phyloP scores from a whole-genome alignment of 1,140 invertebrate genomes.

The Acromyrmex echinatior region DNA sequence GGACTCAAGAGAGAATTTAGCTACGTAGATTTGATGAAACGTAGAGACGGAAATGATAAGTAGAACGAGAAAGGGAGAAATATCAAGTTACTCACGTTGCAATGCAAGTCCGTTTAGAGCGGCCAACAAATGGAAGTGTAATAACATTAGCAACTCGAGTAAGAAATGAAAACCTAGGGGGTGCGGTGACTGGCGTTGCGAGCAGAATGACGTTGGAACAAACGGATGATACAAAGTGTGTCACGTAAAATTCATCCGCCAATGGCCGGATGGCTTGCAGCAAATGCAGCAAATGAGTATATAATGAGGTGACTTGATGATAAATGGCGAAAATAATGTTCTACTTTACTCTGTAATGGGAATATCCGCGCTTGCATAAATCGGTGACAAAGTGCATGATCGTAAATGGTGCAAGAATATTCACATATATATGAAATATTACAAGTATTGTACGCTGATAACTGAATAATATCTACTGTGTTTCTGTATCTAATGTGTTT shows the following conservation, averaged over 20 bases:
- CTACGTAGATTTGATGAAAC: constrained; percentile 38
- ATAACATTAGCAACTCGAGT: constrained; percentile 75
- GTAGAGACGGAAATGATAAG: constrained; percentile 44
- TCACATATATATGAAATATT: not conserved
- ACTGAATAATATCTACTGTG: not conserved
- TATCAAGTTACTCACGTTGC: constrained; percentile 67
- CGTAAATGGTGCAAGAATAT: not conserved
- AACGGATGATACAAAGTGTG: constrained; percentile 49
- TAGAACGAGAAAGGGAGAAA: constrained; percentile 14
- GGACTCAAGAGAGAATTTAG: constrained; percentile 1
- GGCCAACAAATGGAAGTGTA: constrained; percentile 73
- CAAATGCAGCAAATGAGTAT: constrained; percentile 47
- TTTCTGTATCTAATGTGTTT: not conserved
- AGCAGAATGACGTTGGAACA: constrained; percentile 43
- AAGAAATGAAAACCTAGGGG: constrained; percentile 68
- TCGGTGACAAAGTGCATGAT: not conserved
- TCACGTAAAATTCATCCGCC: constrained; percentile 52
- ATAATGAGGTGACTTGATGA: constrained; percentile 54
- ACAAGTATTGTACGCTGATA: not conserved
- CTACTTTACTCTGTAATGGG: constrained; percentile 10
- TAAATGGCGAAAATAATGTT: constrained; percentile 56
- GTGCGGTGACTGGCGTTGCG: constrained; percentile 10
- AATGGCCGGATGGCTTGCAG: constrained; percentile 43
- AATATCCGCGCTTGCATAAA: constrained; percentile 22
- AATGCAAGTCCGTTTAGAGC: constrained; percentile 52